phyloP scores from a whole-genome alignment of 2,888 invertebrate species.

The Neoscelio sp. region DNA sequence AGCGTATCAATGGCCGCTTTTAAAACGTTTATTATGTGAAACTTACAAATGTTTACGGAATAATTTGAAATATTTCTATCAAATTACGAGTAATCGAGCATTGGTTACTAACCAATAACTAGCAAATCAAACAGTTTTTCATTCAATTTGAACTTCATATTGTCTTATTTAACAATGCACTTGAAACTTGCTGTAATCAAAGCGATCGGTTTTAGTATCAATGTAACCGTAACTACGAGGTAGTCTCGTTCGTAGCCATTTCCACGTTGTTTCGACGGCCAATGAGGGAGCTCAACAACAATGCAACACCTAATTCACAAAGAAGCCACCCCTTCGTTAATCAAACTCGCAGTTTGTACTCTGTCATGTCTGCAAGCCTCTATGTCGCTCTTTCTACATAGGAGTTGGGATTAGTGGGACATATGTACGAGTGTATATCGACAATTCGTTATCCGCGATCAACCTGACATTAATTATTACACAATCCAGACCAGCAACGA shows the following conservation, averaged over 20 bases:
- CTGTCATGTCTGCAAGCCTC: no score
- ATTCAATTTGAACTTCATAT: not conserved
- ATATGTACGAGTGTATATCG: constrained; percentile 26
- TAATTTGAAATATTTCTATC: no score
- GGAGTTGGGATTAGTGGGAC: no score
- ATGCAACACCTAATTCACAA: constrained; percentile 54
- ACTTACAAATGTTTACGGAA: no score
- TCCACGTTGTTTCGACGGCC: constrained; percentile 18
- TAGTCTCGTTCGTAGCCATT: constrained; percentile 37
- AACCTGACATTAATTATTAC: constrained; percentile 70
- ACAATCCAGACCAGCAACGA: constrained; percentile 53
- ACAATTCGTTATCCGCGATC: constrained; percentile 40
- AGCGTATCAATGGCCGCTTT: no score
- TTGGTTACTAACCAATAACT: no score
- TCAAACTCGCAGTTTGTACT: constrained; percentile 38
- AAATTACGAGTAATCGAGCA: no score
- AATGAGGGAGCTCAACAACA: constrained; percentile 18
- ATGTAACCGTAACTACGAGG: constrained; percentile 25
- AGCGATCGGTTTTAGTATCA: constrained; percentile 31
- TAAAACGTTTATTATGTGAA: no score
- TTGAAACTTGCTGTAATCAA: constrained; percentile 47
- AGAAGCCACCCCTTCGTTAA: constrained; percentile 51
- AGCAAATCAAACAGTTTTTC: no score
- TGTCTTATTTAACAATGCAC: constrained; percentile 16
- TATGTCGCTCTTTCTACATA: no score